These are phyloP conservation scores for Dendroctonus valens DNA, from an alignment of 1,140 invertebrate genomes.

Conservation along the genomic window DNA sequence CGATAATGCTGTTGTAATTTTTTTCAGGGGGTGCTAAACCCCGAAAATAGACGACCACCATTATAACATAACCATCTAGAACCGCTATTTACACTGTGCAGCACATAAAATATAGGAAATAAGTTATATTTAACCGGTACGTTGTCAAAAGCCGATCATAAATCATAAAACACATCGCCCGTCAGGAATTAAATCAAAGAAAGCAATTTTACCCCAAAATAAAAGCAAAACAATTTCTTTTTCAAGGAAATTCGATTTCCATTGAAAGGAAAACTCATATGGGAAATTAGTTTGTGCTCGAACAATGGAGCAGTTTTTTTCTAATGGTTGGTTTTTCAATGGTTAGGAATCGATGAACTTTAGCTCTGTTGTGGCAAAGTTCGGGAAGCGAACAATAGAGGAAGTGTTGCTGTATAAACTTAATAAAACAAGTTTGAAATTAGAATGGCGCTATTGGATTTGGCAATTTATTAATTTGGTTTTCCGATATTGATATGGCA, in stretches of 20 bases:
- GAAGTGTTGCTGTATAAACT: too few species aligned
- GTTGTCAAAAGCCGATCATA: conserved; percentile 9
- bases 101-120: not conserved
- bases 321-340: conserved; percentile 11
- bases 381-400: not conserved
- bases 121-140: not conserved
- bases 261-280: conserved; percentile 19
- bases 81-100: not conserved
- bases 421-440: too few species aligned
- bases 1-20: too few species aligned
- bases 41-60: too few species aligned
- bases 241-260: conserved; percentile 10
- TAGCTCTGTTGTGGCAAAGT: conserved; percentile 5
- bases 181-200: conserved; percentile 16
- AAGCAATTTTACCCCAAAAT: conserved; percentile 18
- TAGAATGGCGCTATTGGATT: too few species aligned
- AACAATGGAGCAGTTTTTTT: not conserved
- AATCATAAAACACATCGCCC: conserved; percentile 8
- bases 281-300: conserved; percentile 20
- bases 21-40: too few species aligned
- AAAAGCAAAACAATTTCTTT: conserved; percentile 27
- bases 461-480: too few species aligned
- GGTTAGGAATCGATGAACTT: conserved; percentile 23
- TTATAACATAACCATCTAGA: too few species aligned
- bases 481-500: too few species aligned